Evolutionary conservation across 2,797 vertebrate genomes (phyloP).

Genomic region (Orientallactaga sibirica): DNA sequence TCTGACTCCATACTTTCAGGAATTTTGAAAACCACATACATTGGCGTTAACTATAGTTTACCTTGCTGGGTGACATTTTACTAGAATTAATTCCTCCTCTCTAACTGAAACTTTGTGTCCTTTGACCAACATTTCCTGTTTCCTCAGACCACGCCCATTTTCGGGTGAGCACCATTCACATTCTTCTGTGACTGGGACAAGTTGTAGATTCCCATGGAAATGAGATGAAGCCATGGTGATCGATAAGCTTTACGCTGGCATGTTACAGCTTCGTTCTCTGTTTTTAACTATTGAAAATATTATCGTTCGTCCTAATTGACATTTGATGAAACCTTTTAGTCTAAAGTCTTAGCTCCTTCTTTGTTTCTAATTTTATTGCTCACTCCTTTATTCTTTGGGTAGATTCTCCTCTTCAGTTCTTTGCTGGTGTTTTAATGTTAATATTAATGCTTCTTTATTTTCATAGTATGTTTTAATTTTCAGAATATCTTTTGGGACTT

Average conservation of each 20-base stretch:
- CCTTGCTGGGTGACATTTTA: background rate
- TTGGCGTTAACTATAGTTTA: background rate
- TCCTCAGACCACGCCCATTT: too few species aligned
- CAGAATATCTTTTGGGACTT: background rate
- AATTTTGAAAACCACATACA: background rate
- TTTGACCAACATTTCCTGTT: background rate
- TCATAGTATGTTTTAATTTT: conserved; percentile 23
- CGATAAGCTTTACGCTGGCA: background rate
- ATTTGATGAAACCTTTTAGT: background rate
- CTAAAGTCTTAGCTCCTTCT: background rate
- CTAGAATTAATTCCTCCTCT: background rate
- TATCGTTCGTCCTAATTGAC: background rate
- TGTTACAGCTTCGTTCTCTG: background rate
- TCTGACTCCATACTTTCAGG: background rate
- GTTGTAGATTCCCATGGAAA: background rate
- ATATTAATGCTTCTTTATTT: background rate
- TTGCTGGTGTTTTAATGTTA: background rate
- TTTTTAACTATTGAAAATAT: background rate
- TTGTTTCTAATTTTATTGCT: background rate
- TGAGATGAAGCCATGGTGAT: background rate
- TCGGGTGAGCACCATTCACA: background rate
- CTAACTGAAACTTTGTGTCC: background rate
- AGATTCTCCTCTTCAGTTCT: background rate
- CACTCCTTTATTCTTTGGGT: background rate
- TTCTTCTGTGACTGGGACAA: background rate